Evolutionary conservation across 2,888 invertebrate species (phyloP).

Genomic region (Ophion obscuratus): DNA sequence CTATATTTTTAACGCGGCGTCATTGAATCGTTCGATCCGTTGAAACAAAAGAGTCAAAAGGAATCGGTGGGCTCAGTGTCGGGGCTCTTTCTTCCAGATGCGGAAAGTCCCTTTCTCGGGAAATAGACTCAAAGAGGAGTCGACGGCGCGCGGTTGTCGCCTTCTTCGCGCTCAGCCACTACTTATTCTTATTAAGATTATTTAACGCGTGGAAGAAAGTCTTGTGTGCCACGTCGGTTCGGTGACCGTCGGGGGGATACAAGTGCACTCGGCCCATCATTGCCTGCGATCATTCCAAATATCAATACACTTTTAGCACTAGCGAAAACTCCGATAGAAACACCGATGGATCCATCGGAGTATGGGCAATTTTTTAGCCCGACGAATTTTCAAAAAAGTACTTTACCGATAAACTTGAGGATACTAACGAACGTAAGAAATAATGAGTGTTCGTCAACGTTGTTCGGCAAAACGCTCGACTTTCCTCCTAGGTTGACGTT

Average conservation of each 20-base stretch:
- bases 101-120: background rate
- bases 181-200: conserved; percentile 75
- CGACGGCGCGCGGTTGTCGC: conserved; percentile 36
- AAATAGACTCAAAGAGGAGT: conserved; percentile 9
- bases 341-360: too few species aligned
- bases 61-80: background rate
- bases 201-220: conserved; percentile 63
- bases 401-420: background rate
- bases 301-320: too few species aligned
- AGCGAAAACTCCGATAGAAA: too few species aligned
- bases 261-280: too few species aligned
- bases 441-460: background rate
- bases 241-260: too few species aligned
- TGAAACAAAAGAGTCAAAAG: background rate
- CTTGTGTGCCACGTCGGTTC: conserved; percentile 5
- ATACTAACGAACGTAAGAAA: background rate
- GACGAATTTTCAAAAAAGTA: background rate
- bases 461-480: background rate
- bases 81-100: background rate
- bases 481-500: background rate
- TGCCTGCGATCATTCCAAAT: too few species aligned
- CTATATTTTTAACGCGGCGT: background rate
- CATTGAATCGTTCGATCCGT: background rate
- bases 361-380: conserved; percentile 16
- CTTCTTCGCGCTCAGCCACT: conserved; percentile 70